A percentile compares a stretch with the other conserved stretches of the same genome.
phyloP scores from a whole-genome alignment of 1,140 invertebrate genomes.

The Trachelipus rathkii region DNA sequence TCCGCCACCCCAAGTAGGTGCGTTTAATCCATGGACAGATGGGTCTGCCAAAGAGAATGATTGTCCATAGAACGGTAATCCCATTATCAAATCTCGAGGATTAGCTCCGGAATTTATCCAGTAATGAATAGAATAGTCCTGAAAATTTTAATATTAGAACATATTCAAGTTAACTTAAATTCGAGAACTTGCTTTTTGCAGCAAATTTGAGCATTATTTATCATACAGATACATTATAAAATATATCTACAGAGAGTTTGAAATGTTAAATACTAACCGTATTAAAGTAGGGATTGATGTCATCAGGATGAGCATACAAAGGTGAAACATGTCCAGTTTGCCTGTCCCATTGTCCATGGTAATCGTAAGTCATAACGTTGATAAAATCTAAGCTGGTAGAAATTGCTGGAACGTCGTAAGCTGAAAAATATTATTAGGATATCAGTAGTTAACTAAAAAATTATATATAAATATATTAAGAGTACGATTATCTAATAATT shows the following conservation, averaged over 20 bases:
- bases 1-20: conserved; percentile 57
- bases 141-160: not conserved
- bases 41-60: conserved; percentile 58
- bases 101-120: conserved; percentile 61
- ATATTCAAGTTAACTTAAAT: too few relatives aligned
- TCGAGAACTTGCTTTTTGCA: too few relatives aligned
- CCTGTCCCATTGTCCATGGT: conserved; percentile 50
- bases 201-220: too few relatives aligned
- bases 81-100: conserved; percentile 60
- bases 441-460: too few relatives aligned
- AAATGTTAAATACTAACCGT: not conserved
- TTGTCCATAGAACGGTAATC: conserved; percentile 62
- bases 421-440: too few relatives aligned
- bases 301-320: conserved; percentile 47
- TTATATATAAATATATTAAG: not conserved
- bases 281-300: conserved; percentile 46
- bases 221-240: too few relatives aligned
- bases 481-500: not conserved
- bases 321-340: conserved; percentile 53
- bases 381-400: conserved; percentile 53
- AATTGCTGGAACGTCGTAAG: conserved; percentile 54
- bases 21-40: conserved; percentile 54
- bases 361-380: conserved; percentile 56
- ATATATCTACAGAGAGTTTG: too few relatives aligned
- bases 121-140: conserved; percentile 60